Percentiles rank a stretch among this genome's conserved stretches.
Evolutionary conservation across 2,113 vertebrate genomes (phyloP).

Genomic region (Cricetomys ansorgei): DNA sequence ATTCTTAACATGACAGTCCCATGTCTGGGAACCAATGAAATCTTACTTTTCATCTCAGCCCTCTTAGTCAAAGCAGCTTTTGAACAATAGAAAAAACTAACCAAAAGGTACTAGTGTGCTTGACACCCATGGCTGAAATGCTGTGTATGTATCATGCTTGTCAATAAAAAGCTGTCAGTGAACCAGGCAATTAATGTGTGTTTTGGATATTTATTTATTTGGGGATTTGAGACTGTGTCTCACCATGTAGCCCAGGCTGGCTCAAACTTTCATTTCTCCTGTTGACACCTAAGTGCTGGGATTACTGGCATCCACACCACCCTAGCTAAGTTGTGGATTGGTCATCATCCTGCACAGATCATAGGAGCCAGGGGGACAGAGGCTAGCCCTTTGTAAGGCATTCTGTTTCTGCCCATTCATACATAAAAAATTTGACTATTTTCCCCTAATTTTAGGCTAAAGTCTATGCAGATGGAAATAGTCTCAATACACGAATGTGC

Average conservation of each 20-base stretch:
- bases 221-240: not conserved
- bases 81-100: constrained; percentile 44
- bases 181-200: constrained; percentile 45
- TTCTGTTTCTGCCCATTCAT: constrained; percentile 36
- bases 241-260: not conserved
- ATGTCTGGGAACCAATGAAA: constrained; percentile 25
- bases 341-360: constrained; percentile 14
- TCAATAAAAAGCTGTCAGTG: constrained; percentile 73
- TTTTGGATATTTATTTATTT: constrained; percentile 26
- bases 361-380: not conserved
- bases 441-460: constrained; percentile 7
- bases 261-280: not conserved
- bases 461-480: not conserved
- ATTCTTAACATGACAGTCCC: not conserved
- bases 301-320: not conserved
- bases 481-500: not conserved
- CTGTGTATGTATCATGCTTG: constrained; percentile 7
- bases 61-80: constrained; percentile 34
- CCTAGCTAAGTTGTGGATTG: not conserved
- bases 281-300: not conserved
- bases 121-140: constrained; percentile 44
- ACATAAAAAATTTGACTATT: not conserved
- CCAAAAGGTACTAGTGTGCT: constrained; percentile 28
- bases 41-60: constrained; percentile 25
- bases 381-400: constrained; percentile 23